phyloP scores from a whole-genome alignment of 2,113 vertebrate genomes.

The Prolemur simus region DNA sequence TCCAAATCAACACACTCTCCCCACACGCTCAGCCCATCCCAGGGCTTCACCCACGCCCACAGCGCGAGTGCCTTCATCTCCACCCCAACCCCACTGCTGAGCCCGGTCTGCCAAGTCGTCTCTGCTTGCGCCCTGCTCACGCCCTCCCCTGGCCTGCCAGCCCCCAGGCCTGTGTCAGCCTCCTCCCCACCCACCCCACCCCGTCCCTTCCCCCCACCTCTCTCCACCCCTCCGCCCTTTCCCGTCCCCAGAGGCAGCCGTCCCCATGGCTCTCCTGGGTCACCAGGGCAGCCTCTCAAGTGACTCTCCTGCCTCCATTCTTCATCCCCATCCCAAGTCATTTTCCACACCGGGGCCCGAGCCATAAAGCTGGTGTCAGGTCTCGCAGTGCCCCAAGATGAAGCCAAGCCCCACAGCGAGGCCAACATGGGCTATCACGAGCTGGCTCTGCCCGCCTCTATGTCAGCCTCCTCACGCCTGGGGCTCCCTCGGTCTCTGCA shows the following conservation, averaged over 20 bases:
- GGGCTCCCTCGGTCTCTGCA: too few species aligned
- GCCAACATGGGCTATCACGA: background rate
- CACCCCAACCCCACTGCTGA: rapidly evolving
- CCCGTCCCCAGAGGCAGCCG: background rate
- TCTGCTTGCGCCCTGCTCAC: background rate
- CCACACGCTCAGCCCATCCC: background rate
- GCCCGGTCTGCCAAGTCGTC: too few species aligned
- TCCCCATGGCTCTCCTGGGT: background rate
- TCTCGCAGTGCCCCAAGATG: background rate
- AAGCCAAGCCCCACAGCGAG: background rate
- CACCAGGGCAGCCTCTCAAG: background rate
- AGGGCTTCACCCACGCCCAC: rapidly evolving
- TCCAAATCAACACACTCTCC: background rate
- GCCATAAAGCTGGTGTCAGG: background rate
- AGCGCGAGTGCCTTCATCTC: rapidly evolving
- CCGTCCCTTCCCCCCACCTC: background rate
- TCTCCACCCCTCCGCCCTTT: too few species aligned
- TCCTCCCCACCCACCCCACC: background rate
- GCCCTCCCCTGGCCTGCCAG: background rate
- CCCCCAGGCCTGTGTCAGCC: too few species aligned
- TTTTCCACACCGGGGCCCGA: background rate
- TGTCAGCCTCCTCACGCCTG: too few species aligned
- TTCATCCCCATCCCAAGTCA: background rate
- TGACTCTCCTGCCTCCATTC: background rate
- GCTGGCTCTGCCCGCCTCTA: background rate